Evolutionary conservation across 2,888 invertebrate species (phyloP).

Genomic region (Cryptocheilus praepositus): DNA sequence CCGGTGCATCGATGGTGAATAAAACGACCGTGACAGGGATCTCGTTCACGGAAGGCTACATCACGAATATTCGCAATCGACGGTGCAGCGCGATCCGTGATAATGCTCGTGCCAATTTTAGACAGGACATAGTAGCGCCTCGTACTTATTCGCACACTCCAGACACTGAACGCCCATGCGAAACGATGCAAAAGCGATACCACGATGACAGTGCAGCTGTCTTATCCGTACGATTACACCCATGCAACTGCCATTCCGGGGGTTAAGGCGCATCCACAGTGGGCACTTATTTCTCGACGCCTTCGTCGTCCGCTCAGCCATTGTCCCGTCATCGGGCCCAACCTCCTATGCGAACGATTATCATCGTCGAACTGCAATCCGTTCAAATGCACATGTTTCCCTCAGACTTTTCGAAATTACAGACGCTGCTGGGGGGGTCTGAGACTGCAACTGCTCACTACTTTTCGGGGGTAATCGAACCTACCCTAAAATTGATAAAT

Average conservation of each 20-base stretch:
- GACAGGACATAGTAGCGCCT: slow-evolving; percentile 47
- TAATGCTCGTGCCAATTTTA: slow-evolving; percentile 34
- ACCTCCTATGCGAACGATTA: too few relatives aligned
- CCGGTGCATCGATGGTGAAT: slow-evolving; percentile 55
- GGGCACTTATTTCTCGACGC: neutral
- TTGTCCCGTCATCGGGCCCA: too few relatives aligned
- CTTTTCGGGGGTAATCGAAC: too few relatives aligned
- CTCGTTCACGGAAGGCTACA: slow-evolving; percentile 46
- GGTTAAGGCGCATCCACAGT: slow-evolving; percentile 28
- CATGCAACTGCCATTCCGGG: slow-evolving; percentile 37
- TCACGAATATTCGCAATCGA: slow-evolving; percentile 45
- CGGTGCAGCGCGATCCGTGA: slow-evolving; percentile 34
- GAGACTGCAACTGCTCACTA: too few relatives aligned
- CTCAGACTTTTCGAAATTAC: too few relatives aligned
- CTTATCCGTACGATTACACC: slow-evolving; percentile 38
- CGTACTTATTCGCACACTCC: slow-evolving; percentile 36
- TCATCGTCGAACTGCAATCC: too few relatives aligned
- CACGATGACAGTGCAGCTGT: slow-evolving; percentile 47
- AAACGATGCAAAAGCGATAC: slow-evolving; percentile 30
- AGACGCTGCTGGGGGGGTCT: too few relatives aligned
- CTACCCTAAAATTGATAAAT: too few relatives aligned
- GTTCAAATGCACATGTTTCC: too few relatives aligned
- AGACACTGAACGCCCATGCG: slow-evolving; percentile 24
- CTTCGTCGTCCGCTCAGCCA: too few relatives aligned
- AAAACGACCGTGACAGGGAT: slow-evolving; percentile 33